A percentile compares a stretch with the other conserved stretches of the same genome.
Evolutionary conservation across 2,797 vertebrate genomes (phyloP).

Genomic region (Hephaestus fuliginosus): DNA sequence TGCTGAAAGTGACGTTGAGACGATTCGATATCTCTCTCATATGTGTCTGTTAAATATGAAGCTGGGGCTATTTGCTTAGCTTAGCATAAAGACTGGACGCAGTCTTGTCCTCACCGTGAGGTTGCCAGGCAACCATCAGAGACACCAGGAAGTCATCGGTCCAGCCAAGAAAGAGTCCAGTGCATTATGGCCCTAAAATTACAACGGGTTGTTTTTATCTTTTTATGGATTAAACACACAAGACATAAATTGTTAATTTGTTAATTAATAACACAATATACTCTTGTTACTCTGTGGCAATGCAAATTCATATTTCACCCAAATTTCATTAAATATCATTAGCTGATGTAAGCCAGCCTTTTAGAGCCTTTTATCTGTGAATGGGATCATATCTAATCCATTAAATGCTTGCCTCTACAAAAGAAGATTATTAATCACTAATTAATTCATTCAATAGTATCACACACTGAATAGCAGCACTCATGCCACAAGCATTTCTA

Average conservation of each 20-base stretch:
- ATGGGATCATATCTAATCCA: constrained; percentile 33
- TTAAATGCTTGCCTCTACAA: constrained; percentile 25
- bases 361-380: constrained; percentile 16
- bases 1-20: neutral
- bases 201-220: too few species aligned
- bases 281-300: neutral
- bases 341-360: constrained; percentile 6
- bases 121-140: too few species aligned
- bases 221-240: too few species aligned
- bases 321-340: constrained; percentile 27
- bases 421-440: constrained; percentile 23
- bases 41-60: neutral
- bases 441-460: constrained; percentile 16
- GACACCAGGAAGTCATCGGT: too few species aligned
- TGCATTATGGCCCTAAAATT: too few species aligned
- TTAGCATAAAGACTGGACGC: neutral
- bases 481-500: neutral
- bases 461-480: constrained; percentile 1
- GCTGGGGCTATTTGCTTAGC: neutral
- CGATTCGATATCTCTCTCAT: neutral
- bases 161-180: too few species aligned
- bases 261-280: too few species aligned
- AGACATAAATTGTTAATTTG: too few species aligned
- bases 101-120: neutral
- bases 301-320: neutral